phyloP scores from a whole-genome alignment of 2,113 vertebrate species.

The Mus pahari region DNA sequence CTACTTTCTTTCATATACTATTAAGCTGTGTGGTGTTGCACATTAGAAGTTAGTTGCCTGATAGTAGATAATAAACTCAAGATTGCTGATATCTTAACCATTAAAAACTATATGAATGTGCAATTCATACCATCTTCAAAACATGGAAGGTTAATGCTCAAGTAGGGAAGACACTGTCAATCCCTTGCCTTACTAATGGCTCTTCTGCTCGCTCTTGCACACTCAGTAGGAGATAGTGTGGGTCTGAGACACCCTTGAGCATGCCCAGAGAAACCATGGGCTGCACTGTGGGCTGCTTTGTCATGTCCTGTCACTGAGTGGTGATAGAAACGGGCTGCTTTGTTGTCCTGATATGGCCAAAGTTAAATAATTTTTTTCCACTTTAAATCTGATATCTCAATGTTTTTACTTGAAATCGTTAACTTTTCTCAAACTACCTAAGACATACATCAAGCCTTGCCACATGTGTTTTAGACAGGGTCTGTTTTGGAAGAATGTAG shows the following conservation, averaged over 20 bases:
- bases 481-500: not conserved
- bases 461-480: conserved; percentile 25
- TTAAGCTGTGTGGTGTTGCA: conserved; percentile 47
- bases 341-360: conserved; percentile 86
- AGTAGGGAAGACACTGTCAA: conserved; percentile 65
- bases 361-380: conserved; percentile 87
- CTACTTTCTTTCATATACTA: conserved; percentile 61
- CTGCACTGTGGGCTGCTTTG: conserved; percentile 89
- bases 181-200: conserved; percentile 80
- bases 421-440: conserved; percentile 67
- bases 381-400: conserved; percentile 82
- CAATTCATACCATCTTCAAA: conserved; percentile 72
- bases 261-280: conserved; percentile 85
- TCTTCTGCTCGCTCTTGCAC: conserved; percentile 82
- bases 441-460: not conserved
- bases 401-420: conserved; percentile 86
- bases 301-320: conserved; percentile 83
- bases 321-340: conserved; percentile 86
- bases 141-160: conserved; percentile 61
- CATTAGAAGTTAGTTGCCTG: conserved; percentile 69
- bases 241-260: conserved; percentile 86
- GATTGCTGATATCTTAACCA: conserved; percentile 70
- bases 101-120: conserved; percentile 73
- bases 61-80: conserved; percentile 66
- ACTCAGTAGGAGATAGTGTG: conserved; percentile 76